phyloP scores from a whole-genome alignment of 2,797 vertebrate genomes.

The Cyprinodon diabolis region DNA sequence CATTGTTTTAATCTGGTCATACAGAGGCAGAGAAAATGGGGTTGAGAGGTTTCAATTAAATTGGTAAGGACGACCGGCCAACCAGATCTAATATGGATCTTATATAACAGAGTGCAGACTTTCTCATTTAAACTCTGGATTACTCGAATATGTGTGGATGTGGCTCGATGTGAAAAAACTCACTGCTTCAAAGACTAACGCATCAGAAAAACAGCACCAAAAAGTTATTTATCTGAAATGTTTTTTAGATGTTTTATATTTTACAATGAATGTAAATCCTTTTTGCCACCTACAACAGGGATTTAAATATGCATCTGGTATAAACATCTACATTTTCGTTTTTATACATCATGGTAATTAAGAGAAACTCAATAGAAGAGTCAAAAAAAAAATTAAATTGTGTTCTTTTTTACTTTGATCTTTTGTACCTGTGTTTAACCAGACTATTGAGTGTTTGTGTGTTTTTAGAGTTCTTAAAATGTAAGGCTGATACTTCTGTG shows the following conservation, averaged over 20 bases:
- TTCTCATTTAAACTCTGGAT: conserved; percentile 43
- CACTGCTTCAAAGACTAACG: conserved; percentile 14
- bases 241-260: no score
- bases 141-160: conserved; percentile 19
- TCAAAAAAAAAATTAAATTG: neutral
- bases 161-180: conserved; percentile 8
- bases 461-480: neutral
- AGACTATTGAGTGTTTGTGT: neutral
- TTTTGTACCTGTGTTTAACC: neutral
- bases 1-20: conserved; percentile 4
- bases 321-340: neutral
- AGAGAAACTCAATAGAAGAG: neutral
- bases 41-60: conserved; percentile 37
- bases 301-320: neutral
- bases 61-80: conserved; percentile 47
- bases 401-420: neutral
- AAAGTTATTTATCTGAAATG: neutral
- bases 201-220: neutral
- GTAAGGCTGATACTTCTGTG: neutral
- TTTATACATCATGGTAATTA: neutral
- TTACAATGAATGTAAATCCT: neutral
- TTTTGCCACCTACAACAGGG: neutral
- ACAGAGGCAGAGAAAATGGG: conserved; percentile 12
- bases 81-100: conserved; percentile 46
- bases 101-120: conserved; percentile 27